Conservation (phyloP, 1,140 invertebrate genomes). For the Pararge aegeria region DNA sequence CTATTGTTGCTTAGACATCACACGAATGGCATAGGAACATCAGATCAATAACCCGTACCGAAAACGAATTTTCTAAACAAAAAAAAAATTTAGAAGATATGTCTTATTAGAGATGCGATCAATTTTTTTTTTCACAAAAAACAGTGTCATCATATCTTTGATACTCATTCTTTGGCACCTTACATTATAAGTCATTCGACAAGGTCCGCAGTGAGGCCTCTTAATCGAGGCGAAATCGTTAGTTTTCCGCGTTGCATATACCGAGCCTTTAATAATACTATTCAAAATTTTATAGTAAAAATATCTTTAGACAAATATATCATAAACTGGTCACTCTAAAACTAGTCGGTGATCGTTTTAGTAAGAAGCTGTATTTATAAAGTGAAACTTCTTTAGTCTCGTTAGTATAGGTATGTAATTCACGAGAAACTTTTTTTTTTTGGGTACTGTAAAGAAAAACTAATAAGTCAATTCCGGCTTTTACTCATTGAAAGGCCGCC, state of each 20-base stretch:
- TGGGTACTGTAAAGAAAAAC: too few relatives aligned
- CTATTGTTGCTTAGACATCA: constrained; percentile 38
- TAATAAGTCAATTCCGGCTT: too few relatives aligned
- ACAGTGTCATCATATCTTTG: constrained; percentile 66
- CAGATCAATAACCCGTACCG: constrained; percentile 76
- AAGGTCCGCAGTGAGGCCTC: constrained; percentile 51
- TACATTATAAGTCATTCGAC: constrained; percentile 57
- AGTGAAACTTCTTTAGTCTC: too few relatives aligned
- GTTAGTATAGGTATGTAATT: too few relatives aligned
- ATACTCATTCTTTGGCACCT: constrained; percentile 77
- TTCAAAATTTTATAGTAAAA: constrained; percentile 33
- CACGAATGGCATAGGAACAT: constrained; percentile 73
- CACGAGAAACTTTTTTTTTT: too few relatives aligned
- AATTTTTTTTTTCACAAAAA: constrained; percentile 45
- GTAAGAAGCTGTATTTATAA: not conserved
- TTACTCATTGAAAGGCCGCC: too few relatives aligned
- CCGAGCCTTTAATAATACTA: constrained; percentile 26
- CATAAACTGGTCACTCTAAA: constrained; percentile 20
- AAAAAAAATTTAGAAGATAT: constrained; percentile 71
- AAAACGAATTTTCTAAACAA: constrained; percentile 52
- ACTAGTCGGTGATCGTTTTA: constrained; percentile 23
- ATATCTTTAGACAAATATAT: constrained; percentile 23
- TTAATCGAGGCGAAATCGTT: constrained; percentile 31
- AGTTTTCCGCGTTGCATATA: constrained; percentile 19
- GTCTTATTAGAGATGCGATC: constrained; percentile 60